Evolutionary conservation across 2,113 vertebrate species (phyloP).

Genomic region (Ceyx cyanopectus): DNA sequence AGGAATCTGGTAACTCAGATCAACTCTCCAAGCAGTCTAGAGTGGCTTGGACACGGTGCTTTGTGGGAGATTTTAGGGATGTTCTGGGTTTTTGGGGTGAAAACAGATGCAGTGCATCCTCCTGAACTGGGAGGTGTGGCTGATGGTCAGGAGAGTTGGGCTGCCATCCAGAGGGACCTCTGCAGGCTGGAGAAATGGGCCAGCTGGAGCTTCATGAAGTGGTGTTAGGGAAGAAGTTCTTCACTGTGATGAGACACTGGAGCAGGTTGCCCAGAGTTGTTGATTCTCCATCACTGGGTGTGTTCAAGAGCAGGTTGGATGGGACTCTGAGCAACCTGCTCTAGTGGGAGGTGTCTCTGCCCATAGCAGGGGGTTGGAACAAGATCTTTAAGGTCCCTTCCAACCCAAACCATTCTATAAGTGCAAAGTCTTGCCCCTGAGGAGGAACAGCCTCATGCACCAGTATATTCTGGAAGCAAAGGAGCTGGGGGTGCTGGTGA

Average conservation of each 20-base stretch:
- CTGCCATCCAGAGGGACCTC: not conserved
- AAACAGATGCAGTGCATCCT: not conserved
- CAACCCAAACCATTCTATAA: not conserved
- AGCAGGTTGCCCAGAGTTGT: not conserved
- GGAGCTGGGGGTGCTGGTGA: not conserved
- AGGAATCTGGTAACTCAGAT: not conserved
- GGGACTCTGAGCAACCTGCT: not conserved
- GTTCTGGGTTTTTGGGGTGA: not conserved
- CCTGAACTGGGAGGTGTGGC: not conserved
- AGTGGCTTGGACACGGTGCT: not conserved
- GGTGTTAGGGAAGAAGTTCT: not conserved
- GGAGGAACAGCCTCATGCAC: too few relatives aligned
- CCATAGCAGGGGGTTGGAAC: not conserved
- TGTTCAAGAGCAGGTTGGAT: not conserved
- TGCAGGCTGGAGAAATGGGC: not conserved
- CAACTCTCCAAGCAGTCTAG: not conserved
- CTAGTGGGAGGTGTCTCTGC: not conserved
- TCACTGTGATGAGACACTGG: not conserved
- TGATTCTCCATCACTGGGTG: not conserved
- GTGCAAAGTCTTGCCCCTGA: not conserved
- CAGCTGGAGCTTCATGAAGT: not conserved
- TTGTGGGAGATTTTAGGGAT: not conserved
- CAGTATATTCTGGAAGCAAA: too few relatives aligned
- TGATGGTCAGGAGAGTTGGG: rapidly evolving
- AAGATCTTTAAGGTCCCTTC: not conserved